Evolutionary conservation across 2,888 invertebrate genomes (phyloP), one percentile per base, ranked within the genome.

Genomic region (Candidula unifasciata): DNA sequence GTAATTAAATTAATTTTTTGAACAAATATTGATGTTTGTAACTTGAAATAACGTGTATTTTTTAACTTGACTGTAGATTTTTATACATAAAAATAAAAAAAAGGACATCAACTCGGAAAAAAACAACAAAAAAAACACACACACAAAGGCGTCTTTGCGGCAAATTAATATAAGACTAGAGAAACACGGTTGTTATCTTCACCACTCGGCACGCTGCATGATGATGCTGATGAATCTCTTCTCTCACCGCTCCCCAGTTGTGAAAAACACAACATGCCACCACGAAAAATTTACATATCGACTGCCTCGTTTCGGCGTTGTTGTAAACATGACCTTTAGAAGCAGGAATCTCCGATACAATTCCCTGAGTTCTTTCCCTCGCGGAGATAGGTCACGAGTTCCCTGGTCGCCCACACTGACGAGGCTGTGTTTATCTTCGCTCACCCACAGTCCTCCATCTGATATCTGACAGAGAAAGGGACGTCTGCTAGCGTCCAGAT

Each of bases 221-320:
- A 68, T 69, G 30, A 30, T 68, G 66, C 68, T n/a, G 66, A 27
- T 66, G 37, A 81, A 71, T 81, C 71, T 81, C 66, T 30, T 33
- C 71, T 16, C 33, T 71, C 30, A 66, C 64, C 57, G 80, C 71
- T 71, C 54, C 71, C 44, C 68, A 57, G 71, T 81, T 71, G 71
- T 57, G 80, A 44, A 60, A 69, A 81, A 81, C 71, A 81, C 69
- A 81, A 71, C 80, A 71, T 81, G 66, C 80, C 80, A 71, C 80
- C 80, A 54, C 21, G 37, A 81, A 57, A 81, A 81, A 81, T 81
- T 81, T 81, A 81, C 80, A 81, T 81, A 81, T 81, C 69, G 33
- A 57, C 80, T 30, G 80, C 8, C 71, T 81, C 10, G 33, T 57
- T 37, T 33, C 18, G 71, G 71, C 5, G 13, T 27, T 71, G 80